A percentile compares a stretch with the other conserved stretches of the same genome.
phyloP scores from a whole-genome alignment of 2,888 invertebrate genomes.

The Lamellibrachia satsuma region DNA sequence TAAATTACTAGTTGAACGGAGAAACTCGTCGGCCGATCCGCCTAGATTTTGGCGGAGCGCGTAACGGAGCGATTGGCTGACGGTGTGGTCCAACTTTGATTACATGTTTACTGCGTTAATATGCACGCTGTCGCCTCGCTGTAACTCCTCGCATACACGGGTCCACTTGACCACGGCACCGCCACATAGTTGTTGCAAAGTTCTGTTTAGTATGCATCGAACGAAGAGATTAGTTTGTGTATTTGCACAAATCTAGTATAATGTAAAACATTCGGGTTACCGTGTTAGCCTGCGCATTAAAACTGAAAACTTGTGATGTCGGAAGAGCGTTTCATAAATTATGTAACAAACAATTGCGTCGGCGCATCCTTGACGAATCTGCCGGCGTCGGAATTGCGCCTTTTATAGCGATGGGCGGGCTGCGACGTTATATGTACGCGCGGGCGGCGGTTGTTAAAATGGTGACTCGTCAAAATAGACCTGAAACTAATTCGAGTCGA shows the following conservation, averaged over 20 bases:
- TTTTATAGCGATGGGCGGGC: neutral
- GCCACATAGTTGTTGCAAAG: neutral
- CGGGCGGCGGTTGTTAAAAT: slow-evolving; percentile 4
- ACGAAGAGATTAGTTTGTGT: slow-evolving; percentile 13
- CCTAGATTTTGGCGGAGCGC: neutral
- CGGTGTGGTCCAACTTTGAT: neutral
- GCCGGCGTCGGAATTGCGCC: neutral
- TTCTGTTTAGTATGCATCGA: neutral
- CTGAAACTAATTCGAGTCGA: neutral
- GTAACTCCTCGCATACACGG: neutral
- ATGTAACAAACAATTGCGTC: neutral
- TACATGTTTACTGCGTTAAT: neutral
- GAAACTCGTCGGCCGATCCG: neutral
- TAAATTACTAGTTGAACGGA: neutral
- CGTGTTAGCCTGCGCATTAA: neutral
- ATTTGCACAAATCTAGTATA: slow-evolving; percentile 5
- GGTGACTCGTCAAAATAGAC: neutral
- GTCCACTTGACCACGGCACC: neutral
- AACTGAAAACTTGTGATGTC: slow-evolving; percentile 17
- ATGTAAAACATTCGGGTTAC: neutral
- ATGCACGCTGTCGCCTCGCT: slow-evolving; percentile 17
- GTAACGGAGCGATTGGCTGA: slow-evolving; percentile 2
- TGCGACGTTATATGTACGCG: neutral
- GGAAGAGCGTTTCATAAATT: neutral
- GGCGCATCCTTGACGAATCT: neutral